phyloP scores from a whole-genome alignment of 1,140 invertebrate species.

The Vanessa tameamea region DNA sequence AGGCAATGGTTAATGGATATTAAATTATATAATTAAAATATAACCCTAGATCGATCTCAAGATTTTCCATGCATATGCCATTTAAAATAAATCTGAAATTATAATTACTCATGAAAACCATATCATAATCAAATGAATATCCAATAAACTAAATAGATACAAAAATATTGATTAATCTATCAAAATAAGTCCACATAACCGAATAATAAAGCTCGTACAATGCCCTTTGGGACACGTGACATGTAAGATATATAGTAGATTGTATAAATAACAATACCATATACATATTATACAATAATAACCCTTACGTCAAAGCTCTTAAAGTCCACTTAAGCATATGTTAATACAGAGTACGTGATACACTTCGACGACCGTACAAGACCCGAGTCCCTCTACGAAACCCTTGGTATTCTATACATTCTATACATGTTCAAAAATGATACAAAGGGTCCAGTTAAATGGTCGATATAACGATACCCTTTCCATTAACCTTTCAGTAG shows the following conservation, averaged over 20 bases:
- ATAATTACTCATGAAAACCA: too few species aligned
- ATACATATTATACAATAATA: slow-evolving; percentile 2
- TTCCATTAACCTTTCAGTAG: neutral
- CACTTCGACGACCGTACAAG: neutral
- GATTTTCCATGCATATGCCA: too few species aligned
- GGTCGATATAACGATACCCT: neutral
- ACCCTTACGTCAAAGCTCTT: neutral
- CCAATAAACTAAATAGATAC: neutral
- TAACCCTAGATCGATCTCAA: too few species aligned
- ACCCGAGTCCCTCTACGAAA: neutral
- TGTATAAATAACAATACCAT: neutral
- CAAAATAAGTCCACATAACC: slow-evolving; percentile 8
- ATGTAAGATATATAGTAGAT: slow-evolving; percentile 2
- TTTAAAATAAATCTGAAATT: too few species aligned
- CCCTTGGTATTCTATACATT: slow-evolving; percentile 12
- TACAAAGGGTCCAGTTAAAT: slow-evolving; percentile 7
- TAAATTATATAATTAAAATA: too few species aligned
- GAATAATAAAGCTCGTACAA: slow-evolving; percentile 16
- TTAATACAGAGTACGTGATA: neutral
- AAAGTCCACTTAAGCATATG: neutral
- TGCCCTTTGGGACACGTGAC: slow-evolving; percentile 21
- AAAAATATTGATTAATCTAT: neutral
- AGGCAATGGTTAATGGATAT: too few species aligned
- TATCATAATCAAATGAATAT: neutral
- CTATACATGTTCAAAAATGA: slow-evolving; percentile 6